phyloP scores from a whole-genome alignment of 2,797 vertebrate species.

The Gallinago solitaria region DNA sequence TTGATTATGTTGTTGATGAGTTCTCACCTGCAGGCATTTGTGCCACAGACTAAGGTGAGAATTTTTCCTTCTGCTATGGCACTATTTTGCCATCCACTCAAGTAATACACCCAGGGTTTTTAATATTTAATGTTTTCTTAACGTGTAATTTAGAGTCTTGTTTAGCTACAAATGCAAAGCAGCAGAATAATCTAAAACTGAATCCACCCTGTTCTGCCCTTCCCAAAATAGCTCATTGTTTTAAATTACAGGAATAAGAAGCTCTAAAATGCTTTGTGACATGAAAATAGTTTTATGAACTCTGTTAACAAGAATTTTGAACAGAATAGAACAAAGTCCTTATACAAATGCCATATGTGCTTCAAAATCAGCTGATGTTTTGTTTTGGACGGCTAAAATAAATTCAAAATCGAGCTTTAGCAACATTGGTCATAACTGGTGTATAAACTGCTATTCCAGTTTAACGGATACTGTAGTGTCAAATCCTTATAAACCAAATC shows the following conservation, averaged over 20 bases:
- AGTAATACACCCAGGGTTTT: not conserved
- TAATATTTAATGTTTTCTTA: not conserved
- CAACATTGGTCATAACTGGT: not conserved
- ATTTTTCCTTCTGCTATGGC: not conserved
- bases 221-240: not conserved
- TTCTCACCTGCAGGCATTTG: not conserved
- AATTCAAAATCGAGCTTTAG: not conserved
- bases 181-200: not conserved
- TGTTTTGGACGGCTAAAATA: not conserved
- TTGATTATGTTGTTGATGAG: not conserved
- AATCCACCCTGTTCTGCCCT: not conserved
- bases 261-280: not conserved
- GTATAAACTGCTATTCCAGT: not conserved
- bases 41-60: not conserved
- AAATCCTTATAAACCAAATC: not conserved
- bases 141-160: not conserved
- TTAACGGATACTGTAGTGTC: not conserved
- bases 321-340: not conserved
- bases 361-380: not conserved
- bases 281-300: not conserved
- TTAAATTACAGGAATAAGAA: conserved; percentile 7
- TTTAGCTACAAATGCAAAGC: not conserved
- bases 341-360: not conserved
- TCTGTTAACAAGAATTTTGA: not conserved
- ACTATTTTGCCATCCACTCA: not conserved